These are phyloP conservation scores for Gallirallus australis DNA, from an alignment of 2,797 vertebrate genomes.

Conservation along the genomic window DNA sequence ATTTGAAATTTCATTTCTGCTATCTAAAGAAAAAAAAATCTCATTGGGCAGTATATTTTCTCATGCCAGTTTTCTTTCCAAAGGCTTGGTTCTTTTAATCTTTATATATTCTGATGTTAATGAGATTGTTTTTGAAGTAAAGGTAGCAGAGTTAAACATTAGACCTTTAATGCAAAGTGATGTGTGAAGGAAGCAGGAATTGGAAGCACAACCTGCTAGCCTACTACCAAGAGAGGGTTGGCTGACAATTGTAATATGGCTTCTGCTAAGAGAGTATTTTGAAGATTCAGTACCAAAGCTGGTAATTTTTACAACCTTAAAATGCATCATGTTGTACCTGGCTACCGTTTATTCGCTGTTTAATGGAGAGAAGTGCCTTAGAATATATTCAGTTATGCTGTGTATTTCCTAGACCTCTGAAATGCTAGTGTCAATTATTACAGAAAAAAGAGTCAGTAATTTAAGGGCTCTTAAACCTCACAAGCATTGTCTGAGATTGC, in stretches of 20 bases:
- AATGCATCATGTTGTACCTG: neutral
- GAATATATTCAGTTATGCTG: neutral
- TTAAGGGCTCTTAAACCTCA: constrained; percentile 17
- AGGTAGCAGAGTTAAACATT: neutral
- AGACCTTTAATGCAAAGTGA: neutral
- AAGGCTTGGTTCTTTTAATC: neutral
- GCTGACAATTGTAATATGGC: neutral
- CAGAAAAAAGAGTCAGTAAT: constrained; percentile 2
- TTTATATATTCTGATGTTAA: neutral
- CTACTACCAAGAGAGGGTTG: neutral
- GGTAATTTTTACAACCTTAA: neutral
- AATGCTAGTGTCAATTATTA: constrained; percentile 10
- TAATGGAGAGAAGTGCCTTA: neutral
- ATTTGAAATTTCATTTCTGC: neutral
- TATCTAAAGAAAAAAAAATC: neutral
- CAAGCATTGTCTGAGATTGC: constrained; percentile 19
- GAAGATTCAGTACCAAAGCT: neutral
- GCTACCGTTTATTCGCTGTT: neutral
- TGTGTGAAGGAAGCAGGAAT: neutral
- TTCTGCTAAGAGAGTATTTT: neutral
- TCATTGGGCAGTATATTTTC: neutral
- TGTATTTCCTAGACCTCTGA: neutral
- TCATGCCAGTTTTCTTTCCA: neutral
- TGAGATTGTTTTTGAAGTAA: neutral
- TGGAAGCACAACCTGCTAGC: neutral